These are phyloP conservation scores for Merluccius polli DNA, from an alignment of 2,797 vertebrate genomes.

Conservation along the genomic window DNA sequence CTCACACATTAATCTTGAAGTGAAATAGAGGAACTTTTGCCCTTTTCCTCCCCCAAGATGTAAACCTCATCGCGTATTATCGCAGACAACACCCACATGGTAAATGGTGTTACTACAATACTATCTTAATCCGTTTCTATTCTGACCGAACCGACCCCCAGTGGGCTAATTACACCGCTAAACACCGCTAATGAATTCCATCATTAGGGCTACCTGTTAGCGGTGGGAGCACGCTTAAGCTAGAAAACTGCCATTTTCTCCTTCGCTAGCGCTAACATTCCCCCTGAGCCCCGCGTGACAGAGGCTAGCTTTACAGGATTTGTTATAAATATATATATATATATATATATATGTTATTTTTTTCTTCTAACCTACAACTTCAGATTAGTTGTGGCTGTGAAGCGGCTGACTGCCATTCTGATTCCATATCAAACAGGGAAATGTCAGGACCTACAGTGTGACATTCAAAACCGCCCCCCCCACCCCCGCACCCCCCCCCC, in stretches of 20 bases:
- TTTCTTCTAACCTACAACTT: conserved; percentile 59
- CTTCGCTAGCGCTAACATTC: conserved; percentile 16
- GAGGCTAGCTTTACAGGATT: neutral
- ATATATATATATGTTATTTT: conserved; percentile 27
- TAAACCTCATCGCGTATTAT: neutral
- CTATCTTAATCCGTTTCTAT: conserved; percentile 22
- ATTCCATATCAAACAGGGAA: conserved; percentile 75
- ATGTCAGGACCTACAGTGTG: conserved; percentile 75
- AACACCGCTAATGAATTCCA: conserved; percentile 52
- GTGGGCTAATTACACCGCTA: conserved; percentile 56
- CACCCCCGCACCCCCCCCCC: neutral
- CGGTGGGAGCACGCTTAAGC: neutral
- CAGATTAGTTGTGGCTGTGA: conserved; percentile 68
- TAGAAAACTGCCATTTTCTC: neutral
- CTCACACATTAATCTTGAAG: neutral
- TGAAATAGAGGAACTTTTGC: neutral
- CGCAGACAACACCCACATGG: conserved; percentile 17
- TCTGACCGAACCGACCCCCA: conserved; percentile 30
- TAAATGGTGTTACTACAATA: conserved; percentile 28
- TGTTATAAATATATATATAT: neutral
- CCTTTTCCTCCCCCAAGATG: neutral
- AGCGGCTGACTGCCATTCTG: conserved; percentile 63
- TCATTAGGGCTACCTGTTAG: conserved; percentile 38
- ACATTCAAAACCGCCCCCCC: conserved; percentile 65
- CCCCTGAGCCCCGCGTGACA: conserved; percentile 22